Evolutionary conservation across 2,888 invertebrate species (phyloP).

Genomic region (Drosophila yooni): DNA sequence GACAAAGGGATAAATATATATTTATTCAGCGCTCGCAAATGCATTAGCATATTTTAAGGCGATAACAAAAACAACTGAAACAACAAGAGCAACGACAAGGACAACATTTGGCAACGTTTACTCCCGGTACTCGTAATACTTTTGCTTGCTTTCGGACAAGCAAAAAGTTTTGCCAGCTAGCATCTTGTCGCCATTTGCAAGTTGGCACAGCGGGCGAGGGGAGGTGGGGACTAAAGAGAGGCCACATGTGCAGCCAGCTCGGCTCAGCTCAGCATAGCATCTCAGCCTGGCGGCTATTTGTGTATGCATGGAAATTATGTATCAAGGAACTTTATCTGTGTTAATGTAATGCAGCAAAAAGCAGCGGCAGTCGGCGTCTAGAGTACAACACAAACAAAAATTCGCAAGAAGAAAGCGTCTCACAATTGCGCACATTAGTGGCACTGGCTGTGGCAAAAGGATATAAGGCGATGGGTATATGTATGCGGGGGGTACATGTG

Average conservation of each 20-base stretch:
- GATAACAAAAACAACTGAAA: conserved; percentile 16
- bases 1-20: conserved; percentile 27
- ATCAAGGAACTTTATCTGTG: conserved; percentile 82
- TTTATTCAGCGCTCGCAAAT: conserved; percentile 71
- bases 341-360: conserved; percentile 81
- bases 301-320: conserved; percentile 75
- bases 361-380: conserved; percentile 41
- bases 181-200: conserved; percentile 78
- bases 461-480: conserved; percentile 8
- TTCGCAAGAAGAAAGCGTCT: conserved; percentile 44
- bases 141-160: conserved; percentile 68
- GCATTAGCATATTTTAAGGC: conserved; percentile 75
- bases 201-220: conserved; percentile 63
- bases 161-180: conserved; percentile 74
- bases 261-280: conserved; percentile 5
- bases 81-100: conserved; percentile 21
- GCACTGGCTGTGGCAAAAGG: conserved; percentile 39
- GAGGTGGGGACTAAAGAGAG: conserved; percentile 6
- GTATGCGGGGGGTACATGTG: conserved; percentile 8
- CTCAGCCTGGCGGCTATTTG: conserved; percentile 58
- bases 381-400: conserved; percentile 59
- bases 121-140: conserved; percentile 60
- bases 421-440: conserved; percentile 76
- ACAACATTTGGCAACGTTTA: conserved; percentile 75
- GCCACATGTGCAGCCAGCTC: conserved; percentile 59